Percentiles rank a stretch among this genome's conserved stretches.
Conservation (phyloP, 2,113 vertebrate species). For the Rhinolophus sinicus region DNA sequence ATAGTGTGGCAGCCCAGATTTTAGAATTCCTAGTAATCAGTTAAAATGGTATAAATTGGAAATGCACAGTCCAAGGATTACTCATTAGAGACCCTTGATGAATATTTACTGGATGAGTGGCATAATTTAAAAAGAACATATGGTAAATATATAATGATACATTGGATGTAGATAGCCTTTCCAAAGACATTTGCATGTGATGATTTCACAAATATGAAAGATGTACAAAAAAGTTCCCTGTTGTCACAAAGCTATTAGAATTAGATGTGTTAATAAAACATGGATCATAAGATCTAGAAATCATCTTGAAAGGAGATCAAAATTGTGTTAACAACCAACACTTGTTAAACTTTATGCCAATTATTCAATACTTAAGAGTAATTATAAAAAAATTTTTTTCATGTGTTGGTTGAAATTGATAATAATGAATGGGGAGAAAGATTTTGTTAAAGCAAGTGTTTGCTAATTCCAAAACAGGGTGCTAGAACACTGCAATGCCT, state of each 20-base stretch:
- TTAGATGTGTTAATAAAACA: not conserved
- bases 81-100: not conserved
- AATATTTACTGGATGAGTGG: not conserved
- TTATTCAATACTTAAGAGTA: not conserved
- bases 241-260: not conserved
- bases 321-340: not conserved
- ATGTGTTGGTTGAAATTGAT: not conserved
- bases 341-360: not conserved
- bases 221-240: not conserved
- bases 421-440: not conserved
- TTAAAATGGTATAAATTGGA: not conserved
- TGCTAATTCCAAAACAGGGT: not conserved
- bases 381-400: not conserved
- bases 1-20: not conserved
- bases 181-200: not conserved
- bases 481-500: not conserved
- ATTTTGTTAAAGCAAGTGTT: not conserved
- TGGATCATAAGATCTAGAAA: not conserved
- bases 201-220: slow-evolving; percentile 4
- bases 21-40: not conserved
- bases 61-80: not conserved
- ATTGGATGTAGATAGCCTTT: not conserved
- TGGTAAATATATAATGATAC: not conserved
- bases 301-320: not conserved
- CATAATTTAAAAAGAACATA: not conserved